Conservation (phyloP, 2,797 vertebrate genomes). For the Platalea minor region DNA sequence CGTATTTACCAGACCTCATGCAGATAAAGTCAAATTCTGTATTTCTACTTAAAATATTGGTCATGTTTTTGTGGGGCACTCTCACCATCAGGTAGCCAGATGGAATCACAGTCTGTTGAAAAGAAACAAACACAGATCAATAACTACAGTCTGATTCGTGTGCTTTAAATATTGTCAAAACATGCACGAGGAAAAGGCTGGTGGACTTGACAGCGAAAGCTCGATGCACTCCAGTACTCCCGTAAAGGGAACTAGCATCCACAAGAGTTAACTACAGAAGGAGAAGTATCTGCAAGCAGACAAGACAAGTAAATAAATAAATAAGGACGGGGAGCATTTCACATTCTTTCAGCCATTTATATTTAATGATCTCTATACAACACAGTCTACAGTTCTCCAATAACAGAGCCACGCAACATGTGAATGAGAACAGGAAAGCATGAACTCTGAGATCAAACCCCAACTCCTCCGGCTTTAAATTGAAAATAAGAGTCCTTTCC, state of each 20-base stretch:
- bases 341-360: slow-evolving; percentile 31
- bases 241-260: neutral
- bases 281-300: slow-evolving; percentile 18
- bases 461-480: slow-evolving; percentile 22
- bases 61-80: slow-evolving; percentile 24
- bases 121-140: slow-evolving; percentile 51
- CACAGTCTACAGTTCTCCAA: slow-evolving; percentile 38
- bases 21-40: neutral
- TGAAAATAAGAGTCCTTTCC: slow-evolving; percentile 51
- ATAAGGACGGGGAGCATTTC: neutral
- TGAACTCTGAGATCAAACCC: slow-evolving; percentile 19
- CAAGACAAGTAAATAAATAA: slow-evolving; percentile 47
- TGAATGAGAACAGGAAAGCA: slow-evolving; percentile 60
- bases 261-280: slow-evolving; percentile 36
- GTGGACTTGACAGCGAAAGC: slow-evolving; percentile 27
- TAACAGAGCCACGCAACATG: slow-evolving; percentile 33
- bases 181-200: slow-evolving; percentile 17
- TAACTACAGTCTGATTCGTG: slow-evolving; percentile 24
- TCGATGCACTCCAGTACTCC: slow-evolving; percentile 24
- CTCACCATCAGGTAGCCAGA: slow-evolving; percentile 62
- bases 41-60: slow-evolving; percentile 10
- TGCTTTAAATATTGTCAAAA: slow-evolving; percentile 55
- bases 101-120: slow-evolving; percentile 48
- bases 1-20: neutral
- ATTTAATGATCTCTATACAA: slow-evolving; percentile 40